Evolutionary conservation across 1,140 invertebrate genomes (phyloP).

Genomic region (Drosophila kurseongensis): DNA sequence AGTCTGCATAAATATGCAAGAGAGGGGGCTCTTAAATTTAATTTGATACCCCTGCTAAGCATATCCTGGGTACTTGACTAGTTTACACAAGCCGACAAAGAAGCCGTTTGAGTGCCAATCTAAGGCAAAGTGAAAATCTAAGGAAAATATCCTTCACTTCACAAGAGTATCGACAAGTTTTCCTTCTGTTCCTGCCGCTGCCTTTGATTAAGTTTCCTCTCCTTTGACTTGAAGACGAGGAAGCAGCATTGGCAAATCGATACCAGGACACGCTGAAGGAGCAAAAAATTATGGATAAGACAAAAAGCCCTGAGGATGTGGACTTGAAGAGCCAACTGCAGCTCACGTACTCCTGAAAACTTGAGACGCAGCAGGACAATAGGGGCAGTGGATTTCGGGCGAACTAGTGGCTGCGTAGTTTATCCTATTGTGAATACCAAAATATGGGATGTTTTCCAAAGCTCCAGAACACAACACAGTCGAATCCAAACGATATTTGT

Average conservation of each 20-base stretch:
- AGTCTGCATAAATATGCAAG: constrained; percentile 30
- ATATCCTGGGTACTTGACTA: constrained; percentile 1
- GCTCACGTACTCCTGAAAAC: neutral
- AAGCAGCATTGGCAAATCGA: constrained; percentile 61
- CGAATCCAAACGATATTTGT: neutral
- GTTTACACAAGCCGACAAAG: constrained; percentile 19
- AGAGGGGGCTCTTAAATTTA: constrained; percentile 19
- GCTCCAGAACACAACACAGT: too few relatives aligned
- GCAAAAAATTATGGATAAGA: constrained; percentile 28
- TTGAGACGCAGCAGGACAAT: neutral
- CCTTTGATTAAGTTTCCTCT: constrained; percentile 69
- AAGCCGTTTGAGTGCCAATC: constrained; percentile 34
- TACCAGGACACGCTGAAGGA: constrained; percentile 37
- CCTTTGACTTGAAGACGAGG: constrained; percentile 25
- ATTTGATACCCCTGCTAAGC: constrained; percentile 2
- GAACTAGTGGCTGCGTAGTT: neutral
- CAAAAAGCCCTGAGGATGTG: constrained; percentile 25
- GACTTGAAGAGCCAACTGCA: constrained; percentile 40
- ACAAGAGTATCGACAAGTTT: constrained; percentile 38
- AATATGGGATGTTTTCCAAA: neutral
- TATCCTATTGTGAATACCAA: constrained; percentile 1
- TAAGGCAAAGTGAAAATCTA: constrained; percentile 31
- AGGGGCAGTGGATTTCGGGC: neutral
- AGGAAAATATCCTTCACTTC: constrained; percentile 32
- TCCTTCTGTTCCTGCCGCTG: constrained; percentile 37